phyloP scores from a whole-genome alignment of 2,888 invertebrate genomes.

The Lasioglossum villosulum region DNA sequence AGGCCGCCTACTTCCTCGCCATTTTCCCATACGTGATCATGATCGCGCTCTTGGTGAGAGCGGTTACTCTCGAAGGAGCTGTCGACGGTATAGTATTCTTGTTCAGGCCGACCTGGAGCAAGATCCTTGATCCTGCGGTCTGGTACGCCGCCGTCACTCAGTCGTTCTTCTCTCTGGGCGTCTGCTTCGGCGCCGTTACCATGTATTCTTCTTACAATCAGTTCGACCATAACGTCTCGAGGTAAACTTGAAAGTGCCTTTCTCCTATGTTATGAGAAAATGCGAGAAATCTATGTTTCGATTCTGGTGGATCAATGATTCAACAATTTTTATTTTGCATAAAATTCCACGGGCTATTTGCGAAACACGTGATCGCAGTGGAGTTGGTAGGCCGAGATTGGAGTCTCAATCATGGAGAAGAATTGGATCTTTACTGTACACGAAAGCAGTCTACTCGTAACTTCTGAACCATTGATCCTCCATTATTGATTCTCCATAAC shows the following conservation, averaged over 20 bases:
- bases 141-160: conserved; percentile 89
- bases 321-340: too few species aligned
- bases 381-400: too few species aligned
- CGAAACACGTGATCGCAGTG: too few species aligned
- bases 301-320: too few species aligned
- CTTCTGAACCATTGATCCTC: too few species aligned
- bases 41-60: conserved; percentile 86
- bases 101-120: conserved; percentile 88
- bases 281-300: too few species aligned
- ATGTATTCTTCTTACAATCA: conserved; percentile 88
- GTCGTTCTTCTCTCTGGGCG: conserved; percentile 87
- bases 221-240: conserved; percentile 86
- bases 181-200: conserved; percentile 87
- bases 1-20: conserved; percentile 90
- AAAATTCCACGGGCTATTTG: too few species aligned
- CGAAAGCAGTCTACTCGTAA: too few species aligned
- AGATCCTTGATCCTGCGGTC: conserved; percentile 87
- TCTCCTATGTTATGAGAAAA: background rate
- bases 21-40: conserved; percentile 89
- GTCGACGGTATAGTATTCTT: conserved; percentile 87
- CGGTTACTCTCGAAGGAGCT: conserved; percentile 88
- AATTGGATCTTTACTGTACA: too few species aligned
- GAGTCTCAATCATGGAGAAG: too few species aligned
- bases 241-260: conserved; percentile 78
- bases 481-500: too few species aligned